These are phyloP conservation scores for Sussaba pulchella DNA, from an alignment of 2,888 invertebrate species.

Conservation along the genomic window DNA sequence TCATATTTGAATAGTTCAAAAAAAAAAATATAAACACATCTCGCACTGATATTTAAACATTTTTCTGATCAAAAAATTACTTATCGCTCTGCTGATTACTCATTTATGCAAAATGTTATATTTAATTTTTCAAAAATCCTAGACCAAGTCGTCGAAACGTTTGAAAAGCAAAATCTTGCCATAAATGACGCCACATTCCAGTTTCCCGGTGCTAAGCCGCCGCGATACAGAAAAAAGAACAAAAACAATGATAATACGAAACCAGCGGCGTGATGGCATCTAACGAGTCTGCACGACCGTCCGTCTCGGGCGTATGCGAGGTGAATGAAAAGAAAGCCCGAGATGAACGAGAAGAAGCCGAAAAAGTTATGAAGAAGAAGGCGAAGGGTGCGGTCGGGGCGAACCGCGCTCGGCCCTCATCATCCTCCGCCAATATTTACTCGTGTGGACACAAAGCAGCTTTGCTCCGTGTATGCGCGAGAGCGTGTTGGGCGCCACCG, in stretches of 20 bases:
- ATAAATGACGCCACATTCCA: background rate
- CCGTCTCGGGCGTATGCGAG: constrained; percentile 9
- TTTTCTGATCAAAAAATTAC: too few species aligned
- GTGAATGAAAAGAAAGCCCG: constrained; percentile 71
- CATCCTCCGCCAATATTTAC: constrained; percentile 83
- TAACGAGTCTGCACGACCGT: constrained; percentile 44
- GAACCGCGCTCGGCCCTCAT: constrained; percentile 76
- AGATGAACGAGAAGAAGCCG: constrained; percentile 51
- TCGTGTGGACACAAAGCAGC: constrained; percentile 76
- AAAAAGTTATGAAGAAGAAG: constrained; percentile 57
- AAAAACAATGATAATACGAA: constrained; percentile 33
- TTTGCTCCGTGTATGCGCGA: constrained; percentile 66
- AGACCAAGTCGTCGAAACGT: too few species aligned
- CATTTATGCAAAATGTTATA: too few species aligned
- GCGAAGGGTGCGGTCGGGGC: constrained; percentile 50
- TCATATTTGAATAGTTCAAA: too few species aligned
- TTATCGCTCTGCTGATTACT: too few species aligned
- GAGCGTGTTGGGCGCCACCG: constrained; percentile 61
- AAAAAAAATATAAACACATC: too few species aligned
- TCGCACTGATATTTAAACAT: too few species aligned
- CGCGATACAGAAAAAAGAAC: background rate
- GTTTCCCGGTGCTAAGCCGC: constrained; percentile 1
- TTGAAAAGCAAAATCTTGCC: background rate
- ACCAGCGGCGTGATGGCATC: constrained; percentile 51
- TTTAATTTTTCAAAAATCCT: too few species aligned